A percentile compares a stretch with the other conserved stretches of the same genome.
Evolutionary conservation across 2,888 invertebrate genomes (phyloP).

Genomic region (Scelioninae gen. 1): DNA sequence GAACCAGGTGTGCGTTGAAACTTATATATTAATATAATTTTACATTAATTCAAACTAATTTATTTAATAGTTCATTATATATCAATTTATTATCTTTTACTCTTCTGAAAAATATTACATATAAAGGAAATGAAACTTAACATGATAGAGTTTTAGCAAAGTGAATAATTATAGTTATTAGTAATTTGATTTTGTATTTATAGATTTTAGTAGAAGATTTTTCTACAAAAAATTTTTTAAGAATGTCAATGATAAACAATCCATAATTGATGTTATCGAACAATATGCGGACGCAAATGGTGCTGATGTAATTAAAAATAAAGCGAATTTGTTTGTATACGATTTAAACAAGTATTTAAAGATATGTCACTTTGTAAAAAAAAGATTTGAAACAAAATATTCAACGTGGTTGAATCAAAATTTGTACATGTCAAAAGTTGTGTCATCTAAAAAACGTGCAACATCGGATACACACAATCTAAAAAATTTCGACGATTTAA

Average conservation of each 20-base stretch:
- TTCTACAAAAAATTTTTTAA: conserved; percentile 1
- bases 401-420: neutral
- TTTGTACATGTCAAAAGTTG: neutral
- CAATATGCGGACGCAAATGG: neutral
- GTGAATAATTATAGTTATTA: too few relatives aligned
- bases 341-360: neutral
- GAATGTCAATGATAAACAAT: neutral
- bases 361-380: neutral
- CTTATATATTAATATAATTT: too few relatives aligned
- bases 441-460: neutral
- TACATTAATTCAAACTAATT: too few relatives aligned
- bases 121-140: too few relatives aligned
- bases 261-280: neutral
- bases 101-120: too few relatives aligned
- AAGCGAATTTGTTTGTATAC: neutral
- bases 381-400: neutral
- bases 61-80: too few relatives aligned
- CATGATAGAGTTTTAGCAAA: too few relatives aligned
- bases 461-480: neutral
- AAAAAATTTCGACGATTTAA: conserved; percentile 7
- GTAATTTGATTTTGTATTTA: neutral
- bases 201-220: conserved; percentile 9
- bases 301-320: neutral
- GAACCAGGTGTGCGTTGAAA: too few relatives aligned
- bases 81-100: too few relatives aligned